Evolutionary conservation across 2,113 vertebrate species (phyloP).

Genomic region (Gallinago media): DNA sequence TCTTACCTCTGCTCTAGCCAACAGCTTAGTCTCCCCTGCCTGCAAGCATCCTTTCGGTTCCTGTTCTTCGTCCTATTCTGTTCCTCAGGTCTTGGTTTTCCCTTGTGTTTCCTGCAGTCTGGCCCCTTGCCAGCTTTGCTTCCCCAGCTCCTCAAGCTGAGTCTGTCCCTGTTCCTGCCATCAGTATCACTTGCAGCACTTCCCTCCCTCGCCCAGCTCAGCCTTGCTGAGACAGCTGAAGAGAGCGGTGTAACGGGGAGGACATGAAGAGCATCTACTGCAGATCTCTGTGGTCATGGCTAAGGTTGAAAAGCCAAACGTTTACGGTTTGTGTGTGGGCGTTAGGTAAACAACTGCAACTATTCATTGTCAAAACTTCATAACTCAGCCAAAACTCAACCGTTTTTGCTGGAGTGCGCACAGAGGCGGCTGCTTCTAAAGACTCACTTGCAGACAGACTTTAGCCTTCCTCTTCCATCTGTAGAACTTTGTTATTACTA

Average conservation of each 20-base stretch:
- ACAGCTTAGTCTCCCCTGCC: background rate
- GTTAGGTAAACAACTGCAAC: conserved; percentile 43
- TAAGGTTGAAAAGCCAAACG: conserved; percentile 36
- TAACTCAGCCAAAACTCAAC: conserved; percentile 17
- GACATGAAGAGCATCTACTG: background rate
- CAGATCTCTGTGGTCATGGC: conserved; percentile 20
- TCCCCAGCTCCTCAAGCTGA: background rate
- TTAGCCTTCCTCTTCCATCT: background rate
- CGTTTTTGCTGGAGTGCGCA: background rate
- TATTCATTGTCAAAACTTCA: conserved; percentile 49
- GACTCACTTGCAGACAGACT: background rate
- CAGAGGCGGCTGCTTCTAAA: background rate
- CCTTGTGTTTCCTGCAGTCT: background rate
- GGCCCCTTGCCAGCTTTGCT: background rate
- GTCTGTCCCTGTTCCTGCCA: background rate
- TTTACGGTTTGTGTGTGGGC: background rate
- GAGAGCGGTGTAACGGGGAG: background rate
- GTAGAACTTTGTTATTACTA: background rate
- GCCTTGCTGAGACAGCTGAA: background rate
- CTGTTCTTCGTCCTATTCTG: background rate
- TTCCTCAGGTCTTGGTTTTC: background rate
- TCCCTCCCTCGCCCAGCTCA: background rate
- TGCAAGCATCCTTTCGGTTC: background rate
- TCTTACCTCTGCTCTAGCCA: conserved; percentile 8
- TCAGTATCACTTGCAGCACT: background rate